These are phyloP conservation scores for Muscidifurax raptorellus DNA, from an alignment of 1,140 invertebrate genomes.

Conservation along the genomic window DNA sequence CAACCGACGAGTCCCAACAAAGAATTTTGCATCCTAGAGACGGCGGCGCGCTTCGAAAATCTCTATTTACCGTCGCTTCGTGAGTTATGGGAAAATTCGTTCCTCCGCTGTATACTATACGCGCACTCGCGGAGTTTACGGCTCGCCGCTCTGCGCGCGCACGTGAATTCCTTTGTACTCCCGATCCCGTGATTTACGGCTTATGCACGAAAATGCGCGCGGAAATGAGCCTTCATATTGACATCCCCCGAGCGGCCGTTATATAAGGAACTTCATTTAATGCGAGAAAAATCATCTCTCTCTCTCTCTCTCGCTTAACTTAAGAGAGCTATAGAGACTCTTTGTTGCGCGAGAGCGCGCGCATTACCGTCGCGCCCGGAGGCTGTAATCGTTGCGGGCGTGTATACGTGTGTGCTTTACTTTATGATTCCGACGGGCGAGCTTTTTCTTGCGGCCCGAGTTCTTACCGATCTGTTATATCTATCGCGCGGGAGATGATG, in stretches of 20 bases:
- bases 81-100: slow-evolving; percentile 55
- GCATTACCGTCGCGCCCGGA: not conserved
- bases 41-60: slow-evolving; percentile 30
- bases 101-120: no score
- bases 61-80: slow-evolving; percentile 42
- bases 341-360: not conserved
- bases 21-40: slow-evolving; percentile 21
- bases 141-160: not conserved
- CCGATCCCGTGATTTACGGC: slow-evolving; percentile 42
- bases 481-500: not conserved
- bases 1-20: no score
- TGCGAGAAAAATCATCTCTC: not conserved
- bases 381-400: not conserved
- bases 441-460: no score
- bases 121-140: slow-evolving; percentile 31
- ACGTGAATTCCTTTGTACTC: slow-evolving; percentile 44
- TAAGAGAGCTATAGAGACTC: no score
- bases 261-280: slow-evolving; percentile 23
- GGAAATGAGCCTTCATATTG: slow-evolving; percentile 30
- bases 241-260: no score
- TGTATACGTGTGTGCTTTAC: no score
- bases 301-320: no score
- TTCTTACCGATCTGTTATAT: not conserved
- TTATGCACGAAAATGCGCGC: slow-evolving; percentile 23
- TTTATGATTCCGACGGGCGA: no score